Conservation (phyloP, 2,113 vertebrate species). For the Amazona vittata region DNA sequence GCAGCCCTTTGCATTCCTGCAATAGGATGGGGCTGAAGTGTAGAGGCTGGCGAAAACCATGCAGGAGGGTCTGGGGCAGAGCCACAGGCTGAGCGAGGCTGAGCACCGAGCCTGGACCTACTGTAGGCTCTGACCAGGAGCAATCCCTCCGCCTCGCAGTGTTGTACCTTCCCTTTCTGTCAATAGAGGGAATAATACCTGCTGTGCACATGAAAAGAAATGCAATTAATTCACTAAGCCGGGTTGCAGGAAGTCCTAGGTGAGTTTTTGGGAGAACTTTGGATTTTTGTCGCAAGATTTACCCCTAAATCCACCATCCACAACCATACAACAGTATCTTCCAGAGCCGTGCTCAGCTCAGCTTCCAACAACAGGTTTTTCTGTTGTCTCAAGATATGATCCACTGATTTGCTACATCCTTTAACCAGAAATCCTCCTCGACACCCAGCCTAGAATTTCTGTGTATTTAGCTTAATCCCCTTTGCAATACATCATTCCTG, state of each 20-base stretch:
- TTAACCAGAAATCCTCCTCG: accelerated
- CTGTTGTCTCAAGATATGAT: accelerated
- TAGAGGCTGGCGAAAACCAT: background rate
- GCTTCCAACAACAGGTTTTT: background rate
- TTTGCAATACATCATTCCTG: background rate
- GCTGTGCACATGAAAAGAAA: background rate
- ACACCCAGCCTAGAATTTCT: background rate
- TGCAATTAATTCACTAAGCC: background rate
- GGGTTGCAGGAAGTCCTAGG: background rate
- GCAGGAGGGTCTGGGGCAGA: background rate
- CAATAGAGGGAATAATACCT: background rate
- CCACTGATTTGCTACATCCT: background rate
- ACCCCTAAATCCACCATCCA: background rate
- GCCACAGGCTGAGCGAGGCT: accelerated
- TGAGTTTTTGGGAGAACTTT: background rate
- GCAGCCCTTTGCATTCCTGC: background rate
- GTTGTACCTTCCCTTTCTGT: background rate
- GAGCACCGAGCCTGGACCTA: background rate
- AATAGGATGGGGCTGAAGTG: background rate
- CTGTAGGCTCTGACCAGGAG: background rate
- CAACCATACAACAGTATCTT: background rate
- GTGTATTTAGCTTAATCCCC: background rate
- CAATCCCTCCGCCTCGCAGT: accelerated
- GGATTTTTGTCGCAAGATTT: background rate
- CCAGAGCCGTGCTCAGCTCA: background rate